Conservation (phyloP, 1,140 invertebrate species). For the Lepidurus arcticus region DNA sequence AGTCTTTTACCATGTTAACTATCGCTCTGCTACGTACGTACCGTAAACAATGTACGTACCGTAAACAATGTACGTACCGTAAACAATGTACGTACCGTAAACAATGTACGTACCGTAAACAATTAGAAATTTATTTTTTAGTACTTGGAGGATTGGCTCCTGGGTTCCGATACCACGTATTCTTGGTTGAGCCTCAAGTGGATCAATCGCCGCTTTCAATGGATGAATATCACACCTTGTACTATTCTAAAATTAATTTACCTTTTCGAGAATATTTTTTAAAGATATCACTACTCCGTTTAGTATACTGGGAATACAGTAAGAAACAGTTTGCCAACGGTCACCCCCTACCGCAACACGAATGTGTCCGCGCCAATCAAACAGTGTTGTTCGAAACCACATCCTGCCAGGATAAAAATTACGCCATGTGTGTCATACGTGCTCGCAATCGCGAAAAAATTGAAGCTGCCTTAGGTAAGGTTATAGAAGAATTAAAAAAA, state of each 20-base stretch:
- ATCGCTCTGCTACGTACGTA: no score
- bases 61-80: no score
- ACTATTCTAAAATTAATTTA: not conserved
- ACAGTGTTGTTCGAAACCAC: not conserved
- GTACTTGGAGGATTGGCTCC: not conserved
- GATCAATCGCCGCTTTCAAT: not conserved
- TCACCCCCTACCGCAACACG: not conserved
- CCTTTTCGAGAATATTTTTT: not conserved
- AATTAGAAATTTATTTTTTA: not conserved
- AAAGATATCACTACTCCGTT: not conserved
- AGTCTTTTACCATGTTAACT: not conserved
- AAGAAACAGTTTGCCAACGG: not conserved
- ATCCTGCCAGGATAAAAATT: constrained; percentile 1
- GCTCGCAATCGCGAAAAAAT: not conserved
- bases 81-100: no score
- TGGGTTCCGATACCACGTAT: not conserved
- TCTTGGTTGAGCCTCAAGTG: not conserved
- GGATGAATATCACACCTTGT: not conserved
- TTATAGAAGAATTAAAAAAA: not conserved
- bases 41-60: no score
- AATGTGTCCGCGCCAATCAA: not conserved
- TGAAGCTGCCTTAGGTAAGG: not conserved
- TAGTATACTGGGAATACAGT: not conserved
- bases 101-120: no score
- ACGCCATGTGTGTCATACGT: not conserved